Base-by-base conservation (phyloP, 2,797 vertebrate genomes). In the Decapterus maruadsi region DNA sequence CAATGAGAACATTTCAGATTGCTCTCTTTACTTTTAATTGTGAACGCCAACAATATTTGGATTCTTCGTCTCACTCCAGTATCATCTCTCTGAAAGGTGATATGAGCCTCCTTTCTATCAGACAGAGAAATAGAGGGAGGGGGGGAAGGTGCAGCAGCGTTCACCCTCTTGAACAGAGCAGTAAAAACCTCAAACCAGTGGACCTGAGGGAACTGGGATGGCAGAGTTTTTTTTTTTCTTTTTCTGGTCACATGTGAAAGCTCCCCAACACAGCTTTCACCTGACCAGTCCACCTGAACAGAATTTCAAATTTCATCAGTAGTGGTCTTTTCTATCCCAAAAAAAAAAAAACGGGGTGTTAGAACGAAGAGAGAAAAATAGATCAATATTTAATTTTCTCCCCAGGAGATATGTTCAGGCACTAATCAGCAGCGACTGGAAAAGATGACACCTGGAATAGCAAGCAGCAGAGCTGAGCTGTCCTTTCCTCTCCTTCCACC, bases 351-450 rank as follows among this genome's bases (percentile, higher is more conserved):
- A 71, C 40, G 78, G 72, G 61, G 72, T 36, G 57, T 78, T 72
- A 77, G 87, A 86, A 89, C 43, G 79, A 73, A 82, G 86, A 82
- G 85, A 88, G 91, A 93, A 93, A 94, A 93, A 93, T 94, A 93
- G 92, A 95, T 95, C 95, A 95, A 95, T 95, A 95, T 95, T 95
- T 95, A 94, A 95, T 95, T 95, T 95, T 94, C 94, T 95, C 88
- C 89, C 87, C 90, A 90, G 90, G 90, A 95, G 92, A 95, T 91
- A 91, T 94, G 94, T 93, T 92, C 89, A 81, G 86, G 74, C 75
- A 87, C 93, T 95, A 95, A 95, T 95, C 94, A 93, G 91, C 84
- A 82, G 87, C 50, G 80, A 94, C 85, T 85, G 87, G 81, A 87
- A 92, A 93, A 93, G 92, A 94, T 94, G 94, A 95, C 93, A 94